These are phyloP conservation scores for Leistus spinibarbis DNA, from an alignment of 2,888 invertebrate genomes.

Conservation along the genomic window DNA sequence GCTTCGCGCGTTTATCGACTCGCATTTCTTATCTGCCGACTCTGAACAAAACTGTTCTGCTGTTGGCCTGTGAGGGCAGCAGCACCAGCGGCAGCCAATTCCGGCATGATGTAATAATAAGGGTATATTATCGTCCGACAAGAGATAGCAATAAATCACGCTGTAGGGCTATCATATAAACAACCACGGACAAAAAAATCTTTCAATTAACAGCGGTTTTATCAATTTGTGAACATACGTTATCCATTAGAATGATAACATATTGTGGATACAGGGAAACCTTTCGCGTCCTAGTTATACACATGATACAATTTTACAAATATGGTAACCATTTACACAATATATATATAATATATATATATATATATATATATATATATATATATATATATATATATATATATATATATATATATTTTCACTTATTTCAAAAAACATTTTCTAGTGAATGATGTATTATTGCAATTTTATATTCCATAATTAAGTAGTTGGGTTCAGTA, in stretches of 20 bases:
- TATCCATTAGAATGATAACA: background rate
- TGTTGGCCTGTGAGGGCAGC: background rate
- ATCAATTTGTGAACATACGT: background rate
- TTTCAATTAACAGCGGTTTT: background rate
- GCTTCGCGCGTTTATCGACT: constrained; percentile 1
- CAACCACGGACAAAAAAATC: background rate
- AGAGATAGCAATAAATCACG: background rate
- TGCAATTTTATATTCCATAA: too few relatives aligned
- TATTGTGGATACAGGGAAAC: too few relatives aligned
- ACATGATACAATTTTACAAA: too few relatives aligned
- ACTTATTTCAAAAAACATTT: too few relatives aligned
- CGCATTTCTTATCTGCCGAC: constrained; percentile 4
- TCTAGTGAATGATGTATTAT: too few relatives aligned
- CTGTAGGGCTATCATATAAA: background rate
- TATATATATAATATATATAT: too few relatives aligned
- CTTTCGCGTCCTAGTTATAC: too few relatives aligned
- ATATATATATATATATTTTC: too few relatives aligned
- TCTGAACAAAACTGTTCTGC: background rate
- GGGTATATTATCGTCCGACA: constrained; percentile 8
- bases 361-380: too few relatives aligned
- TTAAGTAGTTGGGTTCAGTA: too few relatives aligned
- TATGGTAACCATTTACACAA: too few relatives aligned
- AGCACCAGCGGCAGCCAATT: background rate
- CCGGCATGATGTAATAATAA: constrained; percentile 15
- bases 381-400: too few relatives aligned